Conservation (phyloP, 2,888 invertebrate species). For the Ceratothoa steindachneri region DNA sequence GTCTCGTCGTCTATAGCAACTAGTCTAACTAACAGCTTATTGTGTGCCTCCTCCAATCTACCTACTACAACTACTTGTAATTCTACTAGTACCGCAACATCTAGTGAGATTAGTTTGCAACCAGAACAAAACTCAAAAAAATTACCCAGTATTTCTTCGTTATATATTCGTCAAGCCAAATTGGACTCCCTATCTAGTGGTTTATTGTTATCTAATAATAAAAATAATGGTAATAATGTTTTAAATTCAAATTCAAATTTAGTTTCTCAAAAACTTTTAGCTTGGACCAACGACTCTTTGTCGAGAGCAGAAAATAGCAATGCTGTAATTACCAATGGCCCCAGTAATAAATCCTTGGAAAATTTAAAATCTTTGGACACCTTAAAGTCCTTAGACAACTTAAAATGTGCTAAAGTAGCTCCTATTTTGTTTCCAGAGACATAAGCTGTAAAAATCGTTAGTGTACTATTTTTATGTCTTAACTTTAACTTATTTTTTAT, state of each 20-base stretch:
- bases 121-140: not conserved
- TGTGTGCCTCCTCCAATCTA: slow-evolving; percentile 1
- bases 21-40: slow-evolving; percentile 8
- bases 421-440: slow-evolving; percentile 4
- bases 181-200: not conserved
- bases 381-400: not conserved
- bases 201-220: slow-evolving; percentile 6
- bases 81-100: not conserved
- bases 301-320: not conserved
- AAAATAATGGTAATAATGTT: slow-evolving; percentile 9
- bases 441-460: not conserved
- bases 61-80: not conserved
- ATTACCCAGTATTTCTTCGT: not conserved
- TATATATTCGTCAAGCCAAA: not conserved
- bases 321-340: not conserved
- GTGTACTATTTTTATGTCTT: slow-evolving; percentile 3
- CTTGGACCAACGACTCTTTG: slow-evolving; percentile 5
- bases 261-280: slow-evolving; percentile 1
- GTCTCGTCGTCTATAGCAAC: slow-evolving; percentile 10
- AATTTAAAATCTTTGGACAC: not conserved
- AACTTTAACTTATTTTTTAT: not conserved
- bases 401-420: slow-evolving; percentile 6
- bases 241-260: slow-evolving; percentile 3
- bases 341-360: not conserved
- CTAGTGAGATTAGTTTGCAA: not conserved